These are phyloP conservation scores for Lycaon pictus DNA, from an alignment of 2,113 vertebrate genomes.

Conservation along the genomic window DNA sequence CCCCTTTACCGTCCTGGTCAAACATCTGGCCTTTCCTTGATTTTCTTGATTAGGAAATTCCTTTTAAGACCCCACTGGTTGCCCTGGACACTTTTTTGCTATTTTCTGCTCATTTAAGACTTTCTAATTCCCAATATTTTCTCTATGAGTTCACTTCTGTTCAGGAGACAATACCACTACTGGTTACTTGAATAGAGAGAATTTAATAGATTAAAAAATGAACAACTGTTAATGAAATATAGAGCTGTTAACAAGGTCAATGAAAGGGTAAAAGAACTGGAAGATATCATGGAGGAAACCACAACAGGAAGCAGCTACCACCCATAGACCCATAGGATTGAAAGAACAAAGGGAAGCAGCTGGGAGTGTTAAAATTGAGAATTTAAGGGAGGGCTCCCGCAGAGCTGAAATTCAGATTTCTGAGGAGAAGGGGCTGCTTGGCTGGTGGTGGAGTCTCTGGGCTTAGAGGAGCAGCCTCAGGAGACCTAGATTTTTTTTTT, in stretches of 20 bases:
- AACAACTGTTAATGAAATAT: neutral
- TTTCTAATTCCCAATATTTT: neutral
- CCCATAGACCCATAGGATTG: neutral
- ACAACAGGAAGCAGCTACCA: neutral
- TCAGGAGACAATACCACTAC: neutral
- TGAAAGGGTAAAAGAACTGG: neutral
- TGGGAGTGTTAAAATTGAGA: neutral
- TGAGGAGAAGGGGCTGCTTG: neutral
- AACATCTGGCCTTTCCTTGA: neutral
- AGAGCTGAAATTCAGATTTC: neutral
- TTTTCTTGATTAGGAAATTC: neutral
- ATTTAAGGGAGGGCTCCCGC: neutral
- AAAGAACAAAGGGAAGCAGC: neutral
- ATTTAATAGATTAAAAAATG: neutral
- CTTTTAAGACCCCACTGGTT: neutral
- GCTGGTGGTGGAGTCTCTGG: neutral
- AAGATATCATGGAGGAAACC: neutral
- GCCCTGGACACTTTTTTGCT: neutral
- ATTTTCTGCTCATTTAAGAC: neutral
- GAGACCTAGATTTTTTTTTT: neutral
- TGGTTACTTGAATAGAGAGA: slow-evolving; percentile 23
- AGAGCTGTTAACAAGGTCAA: neutral
- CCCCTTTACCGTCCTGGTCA: neutral
- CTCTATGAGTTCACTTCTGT: neutral
- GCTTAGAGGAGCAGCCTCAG: neutral